Conservation (phyloP, 2,888 invertebrate species). For the Campaea margaritaria region DNA sequence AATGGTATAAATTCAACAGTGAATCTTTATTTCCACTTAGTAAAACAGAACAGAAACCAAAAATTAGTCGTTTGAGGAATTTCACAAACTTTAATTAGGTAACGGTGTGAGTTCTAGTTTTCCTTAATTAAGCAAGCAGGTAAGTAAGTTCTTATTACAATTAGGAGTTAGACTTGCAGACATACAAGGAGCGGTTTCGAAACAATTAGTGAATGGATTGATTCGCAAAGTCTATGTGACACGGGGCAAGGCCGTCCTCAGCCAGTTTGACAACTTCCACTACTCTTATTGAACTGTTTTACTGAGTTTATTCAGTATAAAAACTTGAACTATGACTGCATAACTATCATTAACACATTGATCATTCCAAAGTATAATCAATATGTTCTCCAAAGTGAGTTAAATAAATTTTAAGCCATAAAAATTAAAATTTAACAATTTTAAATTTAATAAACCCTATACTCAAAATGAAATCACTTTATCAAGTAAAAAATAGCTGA, state of each 20-base stretch:
- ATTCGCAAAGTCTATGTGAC: constrained; percentile 44
- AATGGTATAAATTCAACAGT: too few relatives aligned
- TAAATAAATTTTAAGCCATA: not conserved
- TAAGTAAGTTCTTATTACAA: constrained; percentile 2
- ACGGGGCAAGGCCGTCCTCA: constrained; percentile 43
- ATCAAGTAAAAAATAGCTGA: too few relatives aligned
- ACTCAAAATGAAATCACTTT: too few relatives aligned
- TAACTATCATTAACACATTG: constrained; percentile 53
- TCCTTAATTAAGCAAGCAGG: not conserved
- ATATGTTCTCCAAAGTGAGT: constrained; percentile 66
- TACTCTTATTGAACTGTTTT: constrained; percentile 51
- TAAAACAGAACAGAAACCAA: too few relatives aligned
- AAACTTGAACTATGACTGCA: constrained; percentile 49
- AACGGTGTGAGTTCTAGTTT: not conserved
- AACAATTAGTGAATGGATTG: constrained; percentile 47
- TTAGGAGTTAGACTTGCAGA: constrained; percentile 14
- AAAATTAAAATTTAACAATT: too few relatives aligned
- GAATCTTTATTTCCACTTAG: too few relatives aligned
- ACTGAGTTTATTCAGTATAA: constrained; percentile 53
- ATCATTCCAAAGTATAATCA: constrained; percentile 49
- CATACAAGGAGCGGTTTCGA: constrained; percentile 35
- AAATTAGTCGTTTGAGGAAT: too few relatives aligned
- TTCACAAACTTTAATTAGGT: too few relatives aligned
- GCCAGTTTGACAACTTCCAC: constrained; percentile 54
- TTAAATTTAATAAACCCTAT: too few relatives aligned